These are phyloP conservation scores for Drosophila pandora DNA, from an alignment of 1,140 invertebrate species.

Conservation along the genomic window DNA sequence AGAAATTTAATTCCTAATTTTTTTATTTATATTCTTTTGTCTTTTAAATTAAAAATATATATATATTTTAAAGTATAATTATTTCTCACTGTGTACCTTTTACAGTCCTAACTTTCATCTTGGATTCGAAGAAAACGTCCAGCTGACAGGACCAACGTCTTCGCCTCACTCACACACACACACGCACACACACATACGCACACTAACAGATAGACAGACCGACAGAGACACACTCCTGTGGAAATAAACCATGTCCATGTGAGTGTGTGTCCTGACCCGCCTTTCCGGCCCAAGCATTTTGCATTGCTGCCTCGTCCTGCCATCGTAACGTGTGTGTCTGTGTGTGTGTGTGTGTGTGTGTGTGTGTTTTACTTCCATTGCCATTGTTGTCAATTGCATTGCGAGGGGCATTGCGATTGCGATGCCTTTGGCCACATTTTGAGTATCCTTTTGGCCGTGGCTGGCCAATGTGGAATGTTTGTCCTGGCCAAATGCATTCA, in stretches of 20 bases:
- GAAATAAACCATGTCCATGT: conserved; percentile 3
- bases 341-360: not conserved
- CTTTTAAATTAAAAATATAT: no score
- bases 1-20: no score
- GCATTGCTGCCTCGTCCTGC: conserved; percentile 28
- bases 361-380: conserved; percentile 1
- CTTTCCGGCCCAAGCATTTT: conserved; percentile 70
- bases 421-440: conserved; percentile 27
- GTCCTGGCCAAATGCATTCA: conserved; percentile 27
- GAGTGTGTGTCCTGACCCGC: conserved; percentile 46
- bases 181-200: not conserved
- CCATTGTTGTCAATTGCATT: conserved; percentile 74
- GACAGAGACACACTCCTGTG: not conserved
- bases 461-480: conserved; percentile 36
- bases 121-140: conserved; percentile 55
- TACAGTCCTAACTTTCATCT: conserved; percentile 58
- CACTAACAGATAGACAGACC: not conserved
- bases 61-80: no score
- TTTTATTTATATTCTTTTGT: no score
- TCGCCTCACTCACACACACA: not conserved
- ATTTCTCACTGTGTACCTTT: conserved; percentile 31
- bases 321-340: not conserved
- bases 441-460: conserved; percentile 16
- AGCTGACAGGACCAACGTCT: conserved; percentile 20
- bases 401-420: conserved; percentile 54